phyloP scores from a whole-genome alignment of 2,888 invertebrate genomes.

The Chirona hameri region DNA sequence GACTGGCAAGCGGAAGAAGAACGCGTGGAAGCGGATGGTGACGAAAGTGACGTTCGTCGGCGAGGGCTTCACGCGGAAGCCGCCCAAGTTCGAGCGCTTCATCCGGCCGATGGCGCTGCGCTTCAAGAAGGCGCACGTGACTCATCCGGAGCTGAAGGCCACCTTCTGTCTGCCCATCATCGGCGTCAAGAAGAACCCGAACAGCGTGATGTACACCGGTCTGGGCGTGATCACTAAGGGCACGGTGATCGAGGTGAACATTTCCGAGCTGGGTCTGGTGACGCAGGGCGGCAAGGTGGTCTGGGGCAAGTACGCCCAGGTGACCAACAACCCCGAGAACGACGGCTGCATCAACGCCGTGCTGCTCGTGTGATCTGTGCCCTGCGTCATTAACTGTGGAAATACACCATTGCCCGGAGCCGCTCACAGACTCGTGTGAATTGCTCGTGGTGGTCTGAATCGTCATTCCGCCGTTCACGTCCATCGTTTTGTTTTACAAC shows the following conservation, averaged over 20 bases:
- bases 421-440: no score
- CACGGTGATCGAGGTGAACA: conserved; percentile 95
- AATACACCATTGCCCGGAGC: no score
- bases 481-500: neutral
- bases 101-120: conserved; percentile 95
- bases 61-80: conserved; percentile 97
- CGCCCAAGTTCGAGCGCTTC: conserved; percentile 97
- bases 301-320: conserved; percentile 99
- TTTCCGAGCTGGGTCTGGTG: conserved; percentile 95
- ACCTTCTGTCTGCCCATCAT: conserved; percentile 96
- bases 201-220: conserved; percentile 92
- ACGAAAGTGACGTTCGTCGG: conserved; percentile 98
- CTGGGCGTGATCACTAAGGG: conserved; percentile 98
- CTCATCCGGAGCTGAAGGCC: conserved; percentile 97
- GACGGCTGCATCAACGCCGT: conserved; percentile 99
- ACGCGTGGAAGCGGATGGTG: conserved; percentile 99
- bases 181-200: conserved; percentile 98
- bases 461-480: no score
- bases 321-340: conserved; percentile 99
- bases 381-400: neutral
- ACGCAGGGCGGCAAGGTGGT: conserved; percentile 99
- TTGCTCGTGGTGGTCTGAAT: no score
- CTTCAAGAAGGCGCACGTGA: conserved; percentile 97
- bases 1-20: conserved; percentile 86
- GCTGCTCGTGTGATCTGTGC: conserved; percentile 70